A percentile compares a stretch with the other conserved stretches of the same genome.
Evolutionary conservation across 2,888 invertebrate species (phyloP).

Genomic region (Macaria liturata): DNA sequence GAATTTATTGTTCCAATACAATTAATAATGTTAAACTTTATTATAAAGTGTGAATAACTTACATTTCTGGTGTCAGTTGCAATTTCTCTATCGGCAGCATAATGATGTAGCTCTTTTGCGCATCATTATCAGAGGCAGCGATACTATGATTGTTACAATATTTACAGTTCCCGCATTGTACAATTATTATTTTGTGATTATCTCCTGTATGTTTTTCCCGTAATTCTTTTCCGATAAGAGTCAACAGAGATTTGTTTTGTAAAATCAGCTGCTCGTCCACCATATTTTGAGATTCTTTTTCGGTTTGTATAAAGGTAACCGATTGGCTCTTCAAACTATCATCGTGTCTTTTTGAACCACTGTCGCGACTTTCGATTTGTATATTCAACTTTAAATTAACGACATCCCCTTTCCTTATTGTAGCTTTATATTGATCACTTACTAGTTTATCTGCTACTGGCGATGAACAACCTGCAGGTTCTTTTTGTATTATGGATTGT

Average conservation of each 20-base stretch:
- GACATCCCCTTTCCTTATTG: conserved; percentile 47
- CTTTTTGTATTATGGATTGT: conserved; percentile 5
- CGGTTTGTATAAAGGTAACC: conserved; percentile 19
- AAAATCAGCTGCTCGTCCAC: conserved; percentile 34
- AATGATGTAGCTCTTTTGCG: conserved; percentile 39
- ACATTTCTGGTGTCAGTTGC: conserved; percentile 22
- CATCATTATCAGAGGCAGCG: conserved; percentile 17
- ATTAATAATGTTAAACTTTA: no score
- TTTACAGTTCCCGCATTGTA: conserved; percentile 44
- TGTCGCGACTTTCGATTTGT: conserved; percentile 44
- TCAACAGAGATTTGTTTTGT: conserved; percentile 38
- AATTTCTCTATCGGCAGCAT: conserved; percentile 33
- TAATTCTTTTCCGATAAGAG: conserved; percentile 30
- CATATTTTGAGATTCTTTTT: conserved; percentile 47
- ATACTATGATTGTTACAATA: conserved; percentile 21
- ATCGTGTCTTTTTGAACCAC: conserved; percentile 15
- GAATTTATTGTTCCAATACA: no score
- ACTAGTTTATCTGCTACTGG: conserved; percentile 1
- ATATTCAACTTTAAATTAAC: conserved; percentile 58
- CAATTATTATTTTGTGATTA: conserved; percentile 38
- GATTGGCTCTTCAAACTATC: conserved; percentile 6
- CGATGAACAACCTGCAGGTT: neutral
- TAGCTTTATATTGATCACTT: conserved; percentile 28
- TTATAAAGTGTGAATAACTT: neutral
- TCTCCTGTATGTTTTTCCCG: conserved; percentile 23